Conservation (phyloP, 2,888 invertebrate species). For the Drosophila peninsularis region DNA sequence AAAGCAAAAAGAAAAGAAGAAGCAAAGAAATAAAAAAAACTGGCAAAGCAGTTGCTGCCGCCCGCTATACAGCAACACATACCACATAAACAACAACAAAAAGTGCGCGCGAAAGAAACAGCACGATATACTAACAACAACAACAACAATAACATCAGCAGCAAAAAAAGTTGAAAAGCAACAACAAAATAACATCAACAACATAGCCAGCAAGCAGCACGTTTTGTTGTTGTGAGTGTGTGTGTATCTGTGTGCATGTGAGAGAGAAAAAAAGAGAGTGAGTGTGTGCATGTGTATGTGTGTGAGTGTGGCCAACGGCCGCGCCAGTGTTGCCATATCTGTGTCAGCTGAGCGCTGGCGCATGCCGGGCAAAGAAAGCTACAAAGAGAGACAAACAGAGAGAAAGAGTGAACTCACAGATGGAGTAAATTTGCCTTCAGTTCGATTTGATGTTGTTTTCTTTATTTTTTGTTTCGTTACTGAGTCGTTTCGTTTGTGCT, state of each 20-base stretch:
- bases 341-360: constrained; percentile 54
- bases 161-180: constrained; percentile 27
- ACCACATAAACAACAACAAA: constrained; percentile 44
- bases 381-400: background rate
- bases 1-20: constrained; percentile 21
- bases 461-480: background rate
- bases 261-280: too few species aligned
- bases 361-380: constrained; percentile 39
- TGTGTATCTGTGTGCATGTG: constrained; percentile 8
- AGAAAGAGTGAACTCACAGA: background rate
- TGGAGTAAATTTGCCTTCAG: background rate
- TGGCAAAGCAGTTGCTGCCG: constrained; percentile 29
- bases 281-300: constrained; percentile 3
- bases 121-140: constrained; percentile 34
- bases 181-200: constrained; percentile 47
- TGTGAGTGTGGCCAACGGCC: constrained; percentile 33
- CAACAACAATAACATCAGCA: constrained; percentile 17
- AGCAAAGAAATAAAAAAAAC: constrained; percentile 1
- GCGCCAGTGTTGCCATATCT: constrained; percentile 62
- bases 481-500: constrained; percentile 3
- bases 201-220: constrained; percentile 41
- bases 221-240: constrained; percentile 37
- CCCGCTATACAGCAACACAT: constrained; percentile 36
- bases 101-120: constrained; percentile 58
- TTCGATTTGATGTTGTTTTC: background rate